phyloP scores from a whole-genome alignment of 2,113 vertebrate genomes.

The Tragelaphus scriptus region DNA sequence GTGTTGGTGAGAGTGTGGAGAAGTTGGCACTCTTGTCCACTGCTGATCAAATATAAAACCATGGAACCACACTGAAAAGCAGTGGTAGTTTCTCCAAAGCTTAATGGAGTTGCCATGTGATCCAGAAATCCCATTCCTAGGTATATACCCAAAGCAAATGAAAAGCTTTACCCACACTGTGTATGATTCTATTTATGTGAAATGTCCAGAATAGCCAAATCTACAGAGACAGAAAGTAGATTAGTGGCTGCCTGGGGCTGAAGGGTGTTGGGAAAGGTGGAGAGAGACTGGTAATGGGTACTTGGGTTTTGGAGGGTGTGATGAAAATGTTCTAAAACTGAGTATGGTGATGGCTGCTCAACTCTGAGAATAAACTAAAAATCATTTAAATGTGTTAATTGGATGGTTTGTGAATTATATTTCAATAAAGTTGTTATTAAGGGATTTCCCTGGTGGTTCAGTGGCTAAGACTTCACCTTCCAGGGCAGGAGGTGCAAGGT shows the following conservation, averaged over 20 bases:
- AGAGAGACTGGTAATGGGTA: background rate
- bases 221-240: background rate
- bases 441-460: background rate
- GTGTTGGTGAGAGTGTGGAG: background rate
- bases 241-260: background rate
- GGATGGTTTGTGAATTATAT: background rate
- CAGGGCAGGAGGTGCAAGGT: background rate
- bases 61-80: background rate
- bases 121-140: background rate
- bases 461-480: background rate
- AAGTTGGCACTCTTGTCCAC: background rate
- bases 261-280: background rate
- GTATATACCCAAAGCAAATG: background rate
- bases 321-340: conserved; percentile 8
- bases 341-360: background rate
- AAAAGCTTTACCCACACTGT: background rate
- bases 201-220: background rate
- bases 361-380: background rate
- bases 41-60: background rate
- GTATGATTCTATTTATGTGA: background rate
- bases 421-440: background rate
- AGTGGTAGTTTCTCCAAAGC: background rate
- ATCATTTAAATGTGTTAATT: background rate
- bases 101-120: background rate
- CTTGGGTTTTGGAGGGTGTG: background rate